phyloP scores from a whole-genome alignment of 2,888 invertebrate species.

The Bugulina stolonifera region DNA sequence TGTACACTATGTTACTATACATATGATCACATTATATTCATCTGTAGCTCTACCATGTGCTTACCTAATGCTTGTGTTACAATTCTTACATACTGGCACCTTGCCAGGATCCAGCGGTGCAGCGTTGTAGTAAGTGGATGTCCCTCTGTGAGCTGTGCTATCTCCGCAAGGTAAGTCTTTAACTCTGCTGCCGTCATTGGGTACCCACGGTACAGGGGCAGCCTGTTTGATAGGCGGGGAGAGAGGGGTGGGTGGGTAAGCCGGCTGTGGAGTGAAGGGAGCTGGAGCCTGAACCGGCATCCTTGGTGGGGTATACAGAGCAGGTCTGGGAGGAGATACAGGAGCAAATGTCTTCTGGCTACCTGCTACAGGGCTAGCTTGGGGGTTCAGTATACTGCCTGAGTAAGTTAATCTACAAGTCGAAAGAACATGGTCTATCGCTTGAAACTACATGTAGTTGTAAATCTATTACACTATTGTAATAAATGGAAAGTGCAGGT shows the following conservation, averaged over 20 bases:
- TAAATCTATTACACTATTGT: no score
- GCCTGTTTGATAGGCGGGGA: conserved; percentile 21
- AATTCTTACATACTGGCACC: conserved; percentile 17
- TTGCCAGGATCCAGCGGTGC: conserved; percentile 13
- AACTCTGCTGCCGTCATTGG: neutral
- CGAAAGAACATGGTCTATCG: no score
- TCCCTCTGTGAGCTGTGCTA: conserved; percentile 24
- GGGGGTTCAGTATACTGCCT: conserved; percentile 13
- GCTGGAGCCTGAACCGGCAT: neutral
- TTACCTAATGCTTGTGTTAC: conserved; percentile 1
- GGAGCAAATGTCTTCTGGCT: neutral
- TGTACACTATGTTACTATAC: no score
- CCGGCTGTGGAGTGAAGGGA: neutral
- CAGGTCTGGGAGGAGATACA: neutral
- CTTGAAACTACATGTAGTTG: no score
- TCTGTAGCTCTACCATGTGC: no score
- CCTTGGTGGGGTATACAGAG: neutral
- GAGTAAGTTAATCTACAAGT: conserved; percentile 14
- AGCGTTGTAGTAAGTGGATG: conserved; percentile 13
- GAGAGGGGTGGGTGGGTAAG: conserved; percentile 4
- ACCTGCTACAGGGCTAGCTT: neutral
- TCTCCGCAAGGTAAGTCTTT: conserved; percentile 12
- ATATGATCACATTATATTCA: no score
- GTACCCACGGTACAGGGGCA: conserved; percentile 1
- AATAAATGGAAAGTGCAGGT: no score